Conservation (phyloP, 2,113 vertebrate genomes). For the Gadus chalcogrammus region DNA sequence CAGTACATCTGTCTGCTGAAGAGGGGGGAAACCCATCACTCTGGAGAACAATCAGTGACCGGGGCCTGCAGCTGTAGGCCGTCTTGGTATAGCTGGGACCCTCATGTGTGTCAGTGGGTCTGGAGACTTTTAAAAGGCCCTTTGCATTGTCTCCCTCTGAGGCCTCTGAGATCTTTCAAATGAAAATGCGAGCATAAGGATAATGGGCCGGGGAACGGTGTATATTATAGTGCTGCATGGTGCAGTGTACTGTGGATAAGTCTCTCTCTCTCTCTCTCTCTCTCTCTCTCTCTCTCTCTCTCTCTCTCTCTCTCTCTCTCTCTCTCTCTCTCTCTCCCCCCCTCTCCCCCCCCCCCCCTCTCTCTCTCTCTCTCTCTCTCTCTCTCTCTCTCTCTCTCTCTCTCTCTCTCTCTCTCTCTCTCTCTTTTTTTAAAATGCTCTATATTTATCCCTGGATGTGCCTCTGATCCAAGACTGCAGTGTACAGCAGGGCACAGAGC, state of each 20-base stretch:
- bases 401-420: not conserved
- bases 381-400: not conserved
- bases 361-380: not conserved
- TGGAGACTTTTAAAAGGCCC: not conserved
- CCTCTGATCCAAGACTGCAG: not conserved
- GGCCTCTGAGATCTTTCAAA: slow-evolving; percentile 21
- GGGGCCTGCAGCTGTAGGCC: slow-evolving; percentile 59
- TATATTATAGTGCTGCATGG: not conserved
- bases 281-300: not conserved
- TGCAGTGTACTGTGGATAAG: slow-evolving; percentile 33
- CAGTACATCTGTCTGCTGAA: slow-evolving; percentile 8
- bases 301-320: not conserved
- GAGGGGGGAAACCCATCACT: slow-evolving; percentile 10
- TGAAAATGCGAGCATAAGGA: slow-evolving; percentile 20
- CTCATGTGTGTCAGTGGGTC: slow-evolving; percentile 40
- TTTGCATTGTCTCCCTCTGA: slow-evolving; percentile 44
- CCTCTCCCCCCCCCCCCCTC: too few relatives aligned
- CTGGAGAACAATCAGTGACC: slow-evolving; percentile 30
- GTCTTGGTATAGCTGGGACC: slow-evolving; percentile 24
- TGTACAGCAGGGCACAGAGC: not conserved
- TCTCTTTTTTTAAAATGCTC: not conserved
- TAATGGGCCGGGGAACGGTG: slow-evolving; percentile 22
- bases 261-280: not conserved
- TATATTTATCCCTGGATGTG: slow-evolving; percentile 6
- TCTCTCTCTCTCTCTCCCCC: too few relatives aligned